Evolutionary conservation across 2,888 invertebrate genomes (phyloP).

Genomic region (Uropetala carovei): DNA sequence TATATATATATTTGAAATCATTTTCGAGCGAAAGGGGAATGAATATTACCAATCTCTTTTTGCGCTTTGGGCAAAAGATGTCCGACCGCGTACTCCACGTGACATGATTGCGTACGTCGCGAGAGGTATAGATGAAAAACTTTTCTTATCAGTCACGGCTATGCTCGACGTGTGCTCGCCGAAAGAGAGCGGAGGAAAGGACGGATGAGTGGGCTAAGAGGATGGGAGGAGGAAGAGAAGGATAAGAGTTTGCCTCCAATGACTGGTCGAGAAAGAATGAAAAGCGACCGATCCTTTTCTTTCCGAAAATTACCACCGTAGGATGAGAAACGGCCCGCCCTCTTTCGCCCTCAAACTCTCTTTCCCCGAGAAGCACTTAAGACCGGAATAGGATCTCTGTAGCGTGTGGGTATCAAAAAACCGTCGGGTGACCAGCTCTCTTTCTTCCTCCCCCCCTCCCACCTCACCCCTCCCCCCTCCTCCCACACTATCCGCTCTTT

Average conservation of each 20-base stretch:
- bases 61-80: too few species aligned
- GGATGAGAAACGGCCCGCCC: background rate
- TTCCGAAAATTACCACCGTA: background rate
- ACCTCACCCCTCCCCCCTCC: background rate
- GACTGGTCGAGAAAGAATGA: background rate
- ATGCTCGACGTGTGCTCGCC: background rate
- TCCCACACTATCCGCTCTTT: too few species aligned
- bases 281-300: background rate
- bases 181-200: background rate
- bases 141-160: too few species aligned
- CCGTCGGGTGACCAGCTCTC: background rate
- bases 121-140: too few species aligned
- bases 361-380: background rate
- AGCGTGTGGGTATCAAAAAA: background rate
- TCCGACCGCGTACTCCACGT: too few species aligned
- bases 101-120: too few species aligned
- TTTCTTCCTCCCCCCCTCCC: background rate
- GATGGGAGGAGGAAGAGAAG: background rate
- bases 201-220: background rate
- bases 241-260: background rate
- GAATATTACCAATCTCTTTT: too few species aligned
- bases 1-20: too few species aligned
- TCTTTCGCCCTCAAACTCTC: background rate
- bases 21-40: too few species aligned
- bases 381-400: constrained; percentile 5